These are phyloP conservation scores for Mastigias papua DNA, from an alignment of 30 jellyfish, hydroid and myxozoan species.

Conservation along the genomic window DNA sequence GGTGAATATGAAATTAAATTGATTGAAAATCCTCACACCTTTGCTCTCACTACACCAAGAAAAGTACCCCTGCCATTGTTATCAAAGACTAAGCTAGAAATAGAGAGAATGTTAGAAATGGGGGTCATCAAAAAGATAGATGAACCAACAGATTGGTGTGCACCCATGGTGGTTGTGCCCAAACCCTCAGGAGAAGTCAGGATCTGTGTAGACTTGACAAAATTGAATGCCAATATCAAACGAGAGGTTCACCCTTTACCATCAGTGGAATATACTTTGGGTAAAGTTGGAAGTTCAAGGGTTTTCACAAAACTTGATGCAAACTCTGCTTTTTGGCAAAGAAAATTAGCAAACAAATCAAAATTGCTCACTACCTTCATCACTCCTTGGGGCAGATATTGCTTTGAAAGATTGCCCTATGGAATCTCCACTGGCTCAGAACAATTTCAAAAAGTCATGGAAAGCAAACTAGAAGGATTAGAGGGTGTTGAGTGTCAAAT, in stretches of 20 bases:
- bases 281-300: not conserved
- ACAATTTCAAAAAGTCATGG: slow-evolving; percentile 9
- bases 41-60: slow-evolving; percentile 63
- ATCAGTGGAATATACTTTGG: slow-evolving; percentile 19
- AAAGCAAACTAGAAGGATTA: slow-evolving; percentile 3
- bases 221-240: slow-evolving; percentile 35
- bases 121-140: slow-evolving; percentile 59
- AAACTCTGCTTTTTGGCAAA: slow-evolving; percentile 83
- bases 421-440: slow-evolving; percentile 7
- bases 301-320: slow-evolving; percentile 69
- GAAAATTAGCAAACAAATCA: slow-evolving; percentile 35
- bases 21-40: slow-evolving; percentile 50
- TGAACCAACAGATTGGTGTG: slow-evolving; percentile 76
- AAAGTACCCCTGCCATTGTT: slow-evolving; percentile 55
- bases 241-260: slow-evolving; percentile 62
- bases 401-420: slow-evolving; percentile 34
- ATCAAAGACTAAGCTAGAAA: slow-evolving; percentile 33
- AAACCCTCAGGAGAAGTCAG: slow-evolving; percentile 53
- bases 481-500: slow-evolving; percentile 23
- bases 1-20: slow-evolving; percentile 48
- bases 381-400: slow-evolving; percentile 71
- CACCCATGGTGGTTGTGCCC: slow-evolving; percentile 71
- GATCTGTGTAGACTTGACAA: slow-evolving; percentile 64
- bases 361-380: slow-evolving; percentile 69
- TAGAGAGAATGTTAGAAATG: slow-evolving; percentile 49